Evolutionary conservation across 2,888 invertebrate genomes (phyloP), one percentile per base, ranked within the genome.

Genomic region (Gisinianus flammeolus): DNA sequence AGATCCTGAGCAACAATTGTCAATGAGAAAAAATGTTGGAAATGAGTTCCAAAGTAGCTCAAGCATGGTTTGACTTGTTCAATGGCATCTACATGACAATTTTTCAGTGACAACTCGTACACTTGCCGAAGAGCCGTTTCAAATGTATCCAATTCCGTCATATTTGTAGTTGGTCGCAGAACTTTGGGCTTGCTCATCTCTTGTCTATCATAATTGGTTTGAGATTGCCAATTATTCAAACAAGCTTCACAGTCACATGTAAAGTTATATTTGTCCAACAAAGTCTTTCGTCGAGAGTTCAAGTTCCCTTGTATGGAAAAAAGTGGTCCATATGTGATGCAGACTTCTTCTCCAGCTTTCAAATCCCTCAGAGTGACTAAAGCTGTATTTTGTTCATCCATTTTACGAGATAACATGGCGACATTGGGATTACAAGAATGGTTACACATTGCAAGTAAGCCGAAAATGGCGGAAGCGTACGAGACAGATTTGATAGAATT

Each of bases 341-440:
- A 81, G 22, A 84, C 72, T 77, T 84, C 84, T 26, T 83, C 83
- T 0, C 83, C 83, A 0, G 73, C 30, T 8, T 66, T 54, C 8
- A 84, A 30, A 73, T 69, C 79, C 67, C 77, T 80, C 22, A 84
- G 24, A 22, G 81, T 79, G 4, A 84, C 77, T n/a, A 84, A 77
- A n/a, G 81, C 77, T 0, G 83, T 81, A 10, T 66, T 71, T 16
- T 72, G 78, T 4, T 77, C 35, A 30, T 78, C 79, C 44, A 81
- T 58, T 4, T 83, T 79, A 24, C 81, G 83, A 26, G 26, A 2
- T 28, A 26, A 12, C 2, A 44, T 44, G 68, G 83, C 79, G 3
- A 81, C 79, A 74, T 83, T 84, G 0, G 84, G 83, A 67, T 79
- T 79, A 77, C 84, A 84, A 3, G 82, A 82, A 79, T 84, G 84